Evolutionary conservation across 2,797 vertebrate species (phyloP).

Genomic region (Pseudocheirus occidentalis): DNA sequence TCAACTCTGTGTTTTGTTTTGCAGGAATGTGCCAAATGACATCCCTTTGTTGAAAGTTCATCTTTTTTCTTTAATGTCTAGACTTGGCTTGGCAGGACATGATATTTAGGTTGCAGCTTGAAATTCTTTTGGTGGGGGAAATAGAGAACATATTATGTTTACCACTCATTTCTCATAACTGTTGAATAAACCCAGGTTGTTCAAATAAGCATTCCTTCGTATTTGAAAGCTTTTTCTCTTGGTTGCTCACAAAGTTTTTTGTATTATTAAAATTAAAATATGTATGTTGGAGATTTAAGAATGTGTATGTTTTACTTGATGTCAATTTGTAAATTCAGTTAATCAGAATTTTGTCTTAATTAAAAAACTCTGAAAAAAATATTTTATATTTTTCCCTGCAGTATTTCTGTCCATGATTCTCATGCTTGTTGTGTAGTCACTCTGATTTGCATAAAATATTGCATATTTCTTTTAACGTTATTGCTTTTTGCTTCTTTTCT

Average conservation of each 20-base stretch:
- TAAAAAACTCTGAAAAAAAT: not conserved
- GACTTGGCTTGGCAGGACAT: not conserved
- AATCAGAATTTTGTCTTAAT: not conserved
- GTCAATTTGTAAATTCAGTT: not conserved
- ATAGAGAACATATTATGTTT: not conserved
- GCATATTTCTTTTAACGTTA: not conserved
- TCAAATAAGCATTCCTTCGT: not conserved
- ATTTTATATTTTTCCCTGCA: not conserved
- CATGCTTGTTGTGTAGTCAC: not conserved
- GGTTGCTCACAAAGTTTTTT: not conserved
- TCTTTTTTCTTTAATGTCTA: not conserved
- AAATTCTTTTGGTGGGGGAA: not conserved
- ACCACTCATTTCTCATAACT: not conserved
- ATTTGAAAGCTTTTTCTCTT: not conserved
- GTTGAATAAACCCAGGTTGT: not conserved
- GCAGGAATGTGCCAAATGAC: not conserved
- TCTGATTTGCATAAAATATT: not conserved
- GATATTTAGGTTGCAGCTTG: not conserved
- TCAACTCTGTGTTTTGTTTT: not conserved
- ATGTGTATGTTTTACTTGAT: not conserved
- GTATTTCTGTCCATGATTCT: not conserved
- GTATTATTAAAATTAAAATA: not conserved
- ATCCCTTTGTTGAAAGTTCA: not conserved
- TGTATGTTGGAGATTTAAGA: not conserved
- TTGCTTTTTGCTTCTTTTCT: not conserved